phyloP scores from a whole-genome alignment of 1,140 invertebrate genomes.

The Oscheius sp. region DNA sequence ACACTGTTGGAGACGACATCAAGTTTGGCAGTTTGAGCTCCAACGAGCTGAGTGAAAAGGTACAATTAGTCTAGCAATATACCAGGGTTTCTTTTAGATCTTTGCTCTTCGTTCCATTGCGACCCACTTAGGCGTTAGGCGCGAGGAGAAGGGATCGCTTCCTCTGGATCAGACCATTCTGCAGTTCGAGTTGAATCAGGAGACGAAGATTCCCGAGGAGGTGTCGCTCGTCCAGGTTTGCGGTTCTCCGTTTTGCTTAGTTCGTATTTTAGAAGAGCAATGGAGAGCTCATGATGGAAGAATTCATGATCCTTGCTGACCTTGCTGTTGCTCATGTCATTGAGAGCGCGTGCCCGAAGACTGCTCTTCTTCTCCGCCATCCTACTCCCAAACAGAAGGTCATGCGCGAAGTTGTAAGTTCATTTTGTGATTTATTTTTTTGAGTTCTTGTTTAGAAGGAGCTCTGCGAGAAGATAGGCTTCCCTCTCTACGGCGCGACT shows the following conservation, averaged over 20 bases:
- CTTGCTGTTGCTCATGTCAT: slow-evolving; percentile 79
- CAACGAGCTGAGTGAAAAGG: too few relatives aligned
- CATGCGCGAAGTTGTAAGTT: slow-evolving; percentile 69
- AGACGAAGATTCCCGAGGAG: slow-evolving; percentile 65
- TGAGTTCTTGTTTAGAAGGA: slow-evolving; percentile 6
- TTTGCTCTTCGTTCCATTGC: too few relatives aligned
- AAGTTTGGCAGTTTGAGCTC: too few relatives aligned
- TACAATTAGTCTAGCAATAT: too few relatives aligned
- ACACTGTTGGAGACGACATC: too few relatives aligned
- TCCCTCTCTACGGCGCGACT: slow-evolving; percentile 28
- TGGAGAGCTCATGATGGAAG: slow-evolving; percentile 76
- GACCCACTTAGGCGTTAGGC: slow-evolving; percentile 68
- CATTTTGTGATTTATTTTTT: slow-evolving; percentile 18
- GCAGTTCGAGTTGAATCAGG: slow-evolving; percentile 71
- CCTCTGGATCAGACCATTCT: slow-evolving; percentile 80
- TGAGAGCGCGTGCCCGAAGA: slow-evolving; percentile 70
- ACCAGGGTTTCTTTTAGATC: too few relatives aligned
- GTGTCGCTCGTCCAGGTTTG: slow-evolving; percentile 66
- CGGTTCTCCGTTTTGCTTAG: slow-evolving; percentile 60
- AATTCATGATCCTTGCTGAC: slow-evolving; percentile 90
- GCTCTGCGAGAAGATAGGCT: slow-evolving; percentile 35
- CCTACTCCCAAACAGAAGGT: slow-evolving; percentile 71
- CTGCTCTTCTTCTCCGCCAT: slow-evolving; percentile 78
- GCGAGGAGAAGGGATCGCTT: slow-evolving; percentile 76
- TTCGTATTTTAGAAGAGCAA: slow-evolving; percentile 5